Evolutionary conservation across 2,888 invertebrate species (phyloP).

Genomic region (Epirrhoe alternata): DNA sequence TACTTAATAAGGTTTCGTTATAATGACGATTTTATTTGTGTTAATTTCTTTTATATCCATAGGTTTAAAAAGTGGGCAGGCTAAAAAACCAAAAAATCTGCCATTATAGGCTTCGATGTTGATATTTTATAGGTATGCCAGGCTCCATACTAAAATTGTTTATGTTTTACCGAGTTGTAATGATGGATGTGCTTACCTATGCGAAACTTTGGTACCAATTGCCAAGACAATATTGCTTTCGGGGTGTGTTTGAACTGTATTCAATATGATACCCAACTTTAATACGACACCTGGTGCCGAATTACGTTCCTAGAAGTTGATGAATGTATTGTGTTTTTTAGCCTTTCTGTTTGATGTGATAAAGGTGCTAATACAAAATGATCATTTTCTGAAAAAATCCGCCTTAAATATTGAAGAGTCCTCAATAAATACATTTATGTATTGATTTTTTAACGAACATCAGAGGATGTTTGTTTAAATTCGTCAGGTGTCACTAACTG

Average conservation of each 20-base stretch:
- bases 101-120: too few species aligned
- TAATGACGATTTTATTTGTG: too few species aligned
- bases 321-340: too few species aligned
- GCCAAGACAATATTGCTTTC: not conserved
- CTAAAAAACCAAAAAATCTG: too few species aligned
- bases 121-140: too few species aligned
- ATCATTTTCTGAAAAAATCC: not conserved
- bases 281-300: not conserved
- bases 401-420: not conserved
- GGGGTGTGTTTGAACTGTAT: not conserved
- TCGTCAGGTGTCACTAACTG: constrained; percentile 52
- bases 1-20: too few species aligned
- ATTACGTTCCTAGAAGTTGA: not conserved
- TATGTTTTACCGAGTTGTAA: not conserved
- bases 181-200: constrained; percentile 1
- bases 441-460: too few species aligned
- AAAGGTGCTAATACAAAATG: too few species aligned
- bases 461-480: constrained; percentile 14
- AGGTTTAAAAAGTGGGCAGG: too few species aligned
- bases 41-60: too few species aligned
- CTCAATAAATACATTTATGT: too few species aligned
- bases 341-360: too few species aligned
- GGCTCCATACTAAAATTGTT: not conserved
- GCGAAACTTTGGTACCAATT: not conserved
- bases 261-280: not conserved